These are phyloP conservation scores for Piscicola geometra DNA, from an alignment of 2,888 invertebrate species.

Conservation along the genomic window DNA sequence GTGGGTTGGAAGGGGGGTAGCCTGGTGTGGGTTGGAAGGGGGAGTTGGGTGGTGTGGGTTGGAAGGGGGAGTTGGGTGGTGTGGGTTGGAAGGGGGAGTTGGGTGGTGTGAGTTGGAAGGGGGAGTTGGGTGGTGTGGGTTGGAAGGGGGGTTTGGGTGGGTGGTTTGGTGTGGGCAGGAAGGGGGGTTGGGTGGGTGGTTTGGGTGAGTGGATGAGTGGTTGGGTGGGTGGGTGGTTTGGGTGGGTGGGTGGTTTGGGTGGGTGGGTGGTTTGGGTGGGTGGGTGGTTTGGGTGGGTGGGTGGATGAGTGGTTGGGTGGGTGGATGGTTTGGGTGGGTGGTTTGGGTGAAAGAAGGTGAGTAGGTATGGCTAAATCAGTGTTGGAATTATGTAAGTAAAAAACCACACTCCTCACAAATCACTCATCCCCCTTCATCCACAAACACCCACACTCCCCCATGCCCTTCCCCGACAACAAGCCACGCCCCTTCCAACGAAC, in stretches of 20 bases:
- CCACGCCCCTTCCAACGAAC: conserved; percentile 43
- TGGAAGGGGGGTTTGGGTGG: not conserved
- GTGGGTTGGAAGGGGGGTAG: not conserved
- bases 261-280: not conserved
- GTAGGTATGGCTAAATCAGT: too few species aligned
- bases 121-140: not conserved
- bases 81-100: not conserved
- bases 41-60: not conserved
- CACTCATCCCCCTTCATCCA: not conserved
- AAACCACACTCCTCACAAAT: too few species aligned
- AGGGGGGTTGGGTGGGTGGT: too few species aligned
- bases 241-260: not conserved
- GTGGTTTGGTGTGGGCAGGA: too few species aligned
- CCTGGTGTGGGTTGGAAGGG: not conserved
- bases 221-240: not conserved
- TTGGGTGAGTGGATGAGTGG: too few species aligned
- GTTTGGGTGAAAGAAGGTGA: too few species aligned
- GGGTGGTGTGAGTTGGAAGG: not conserved
- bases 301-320: not conserved
- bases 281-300: not conserved
- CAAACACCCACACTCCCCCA: not conserved
- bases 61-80: not conserved
- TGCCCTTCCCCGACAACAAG: not conserved
- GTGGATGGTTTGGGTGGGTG: not conserved
- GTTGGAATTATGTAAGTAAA: too few species aligned